These are phyloP conservation scores for Globicephala melas DNA, from an alignment of 2,113 vertebrate species.

Conservation along the genomic window DNA sequence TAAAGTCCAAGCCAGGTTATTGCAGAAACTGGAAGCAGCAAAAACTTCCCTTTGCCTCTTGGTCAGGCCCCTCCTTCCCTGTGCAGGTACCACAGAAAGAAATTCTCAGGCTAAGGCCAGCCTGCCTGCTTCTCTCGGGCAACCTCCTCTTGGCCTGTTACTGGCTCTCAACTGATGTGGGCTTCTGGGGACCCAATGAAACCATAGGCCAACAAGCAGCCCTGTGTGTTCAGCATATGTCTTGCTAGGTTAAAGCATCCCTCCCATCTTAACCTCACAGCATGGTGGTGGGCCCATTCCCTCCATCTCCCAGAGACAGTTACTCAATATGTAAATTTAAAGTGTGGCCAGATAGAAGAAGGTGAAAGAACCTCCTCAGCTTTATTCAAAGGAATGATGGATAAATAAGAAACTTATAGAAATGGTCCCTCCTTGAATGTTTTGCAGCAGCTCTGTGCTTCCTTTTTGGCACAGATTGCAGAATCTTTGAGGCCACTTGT, in stretches of 20 bases:
- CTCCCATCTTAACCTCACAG: not conserved
- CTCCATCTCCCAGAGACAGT: not conserved
- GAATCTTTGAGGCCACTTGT: not conserved
- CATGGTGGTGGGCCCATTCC: not conserved
- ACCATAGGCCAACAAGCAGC: not conserved
- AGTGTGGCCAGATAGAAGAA: not conserved
- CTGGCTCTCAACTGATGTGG: not conserved
- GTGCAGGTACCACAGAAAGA: not conserved
- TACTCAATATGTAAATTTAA: not conserved
- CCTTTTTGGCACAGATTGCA: constrained; percentile 12
- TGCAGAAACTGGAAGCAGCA: not conserved
- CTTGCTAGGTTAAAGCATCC: not conserved
- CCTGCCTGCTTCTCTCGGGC: not conserved
- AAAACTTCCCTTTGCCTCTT: not conserved
- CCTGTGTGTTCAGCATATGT: not conserved
- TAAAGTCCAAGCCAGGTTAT: not conserved
- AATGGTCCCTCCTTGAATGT: not conserved
- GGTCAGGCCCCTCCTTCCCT: not conserved
- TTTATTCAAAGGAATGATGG: not conserved
- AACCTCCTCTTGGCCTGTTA: not conserved
- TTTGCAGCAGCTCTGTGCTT: not conserved
- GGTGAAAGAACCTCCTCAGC: not conserved
- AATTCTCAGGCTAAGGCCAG: not conserved
- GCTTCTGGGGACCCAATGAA: not conserved
- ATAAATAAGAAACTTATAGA: not conserved